Evolutionary conservation across 2,113 vertebrate genomes (phyloP), one percentile per base, ranked within the genome.

Genomic region (Erythrocercus mccallii): DNA sequence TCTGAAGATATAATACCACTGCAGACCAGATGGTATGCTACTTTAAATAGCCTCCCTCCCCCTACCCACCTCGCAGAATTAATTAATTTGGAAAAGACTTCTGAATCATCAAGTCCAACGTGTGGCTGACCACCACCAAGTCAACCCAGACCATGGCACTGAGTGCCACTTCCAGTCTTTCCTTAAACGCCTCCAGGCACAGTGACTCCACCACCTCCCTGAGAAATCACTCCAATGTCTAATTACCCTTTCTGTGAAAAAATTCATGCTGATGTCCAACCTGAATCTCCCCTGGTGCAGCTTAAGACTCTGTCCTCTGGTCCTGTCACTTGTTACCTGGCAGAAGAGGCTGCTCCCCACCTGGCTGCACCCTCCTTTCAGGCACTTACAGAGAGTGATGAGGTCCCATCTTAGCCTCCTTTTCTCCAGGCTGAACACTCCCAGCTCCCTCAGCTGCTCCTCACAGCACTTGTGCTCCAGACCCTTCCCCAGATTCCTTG

Each of bases 321-420:
- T 65, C 15, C 15, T 65, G 1, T 33, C 35, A 13, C 30, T 12
- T 48, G 42, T 57, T 33, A 1, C 11, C 5, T 37, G 27, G 2
- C 2, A 44, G 22, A 57, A 57, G 44, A 81, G 22, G 0, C 76
- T 0, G 1, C 22, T 11, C 12, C 19, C 42, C 3, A 25, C 17
- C 14, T 31, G 35, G 25, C 42, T 37, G 0, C 66, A 6, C 3
- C 8, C 15, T 80, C 50, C 50, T 27, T 10, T 50, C 35, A 64
- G 50, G 42, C 5, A 35, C 21, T 0, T 64, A 3, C 0, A 31
- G 21, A 66, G 15, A 56, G 50, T 0, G 3, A 27, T 4, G 2
- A 42, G 25, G 6, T 31, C 0, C 0, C 27, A 0, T 0, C 22
- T 16, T 12, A 65, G 33, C 12, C 42, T 72, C 42, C 22, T 64